phyloP scores from a whole-genome alignment of 2,113 vertebrate species.

The Physeter macrocephalus region DNA sequence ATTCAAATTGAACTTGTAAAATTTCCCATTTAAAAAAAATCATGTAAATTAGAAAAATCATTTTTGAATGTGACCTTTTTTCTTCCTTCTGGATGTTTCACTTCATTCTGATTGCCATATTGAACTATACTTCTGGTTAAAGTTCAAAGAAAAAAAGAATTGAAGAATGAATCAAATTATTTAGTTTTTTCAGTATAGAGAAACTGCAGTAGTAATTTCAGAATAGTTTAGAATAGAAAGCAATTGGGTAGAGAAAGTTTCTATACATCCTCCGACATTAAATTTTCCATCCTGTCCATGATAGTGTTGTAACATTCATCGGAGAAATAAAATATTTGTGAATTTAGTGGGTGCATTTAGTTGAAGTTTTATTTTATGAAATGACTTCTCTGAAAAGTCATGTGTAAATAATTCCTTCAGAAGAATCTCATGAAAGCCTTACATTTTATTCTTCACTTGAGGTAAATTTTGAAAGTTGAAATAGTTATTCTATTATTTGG shows the following conservation, averaged over 20 bases:
- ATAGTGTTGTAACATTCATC: background rate
- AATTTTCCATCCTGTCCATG: background rate
- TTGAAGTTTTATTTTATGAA: constrained; percentile 6
- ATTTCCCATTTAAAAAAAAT: background rate
- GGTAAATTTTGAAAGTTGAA: background rate
- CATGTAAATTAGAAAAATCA: background rate
- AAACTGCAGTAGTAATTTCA: background rate
- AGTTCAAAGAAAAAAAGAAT: background rate
- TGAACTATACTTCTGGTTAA: background rate
- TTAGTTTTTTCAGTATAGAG: background rate
- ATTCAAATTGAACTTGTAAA: background rate
- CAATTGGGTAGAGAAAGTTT: background rate
- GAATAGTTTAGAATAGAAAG: background rate
- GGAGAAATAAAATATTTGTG: background rate
- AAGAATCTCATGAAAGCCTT: background rate
- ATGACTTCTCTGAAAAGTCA: background rate
- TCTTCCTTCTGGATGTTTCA: background rate
- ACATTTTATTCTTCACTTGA: background rate
- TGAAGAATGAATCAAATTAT: background rate
- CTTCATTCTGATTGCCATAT: background rate
- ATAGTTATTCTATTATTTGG: background rate
- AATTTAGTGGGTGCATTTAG: background rate
- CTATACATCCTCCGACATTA: background rate
- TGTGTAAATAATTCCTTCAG: background rate
- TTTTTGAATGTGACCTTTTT: background rate